Percentiles rank a stretch among this genome's conserved stretches.
These are phyloP conservation scores for Noctilio leporinus DNA, from an alignment of 2,113 vertebrate genomes.

Conservation along the genomic window DNA sequence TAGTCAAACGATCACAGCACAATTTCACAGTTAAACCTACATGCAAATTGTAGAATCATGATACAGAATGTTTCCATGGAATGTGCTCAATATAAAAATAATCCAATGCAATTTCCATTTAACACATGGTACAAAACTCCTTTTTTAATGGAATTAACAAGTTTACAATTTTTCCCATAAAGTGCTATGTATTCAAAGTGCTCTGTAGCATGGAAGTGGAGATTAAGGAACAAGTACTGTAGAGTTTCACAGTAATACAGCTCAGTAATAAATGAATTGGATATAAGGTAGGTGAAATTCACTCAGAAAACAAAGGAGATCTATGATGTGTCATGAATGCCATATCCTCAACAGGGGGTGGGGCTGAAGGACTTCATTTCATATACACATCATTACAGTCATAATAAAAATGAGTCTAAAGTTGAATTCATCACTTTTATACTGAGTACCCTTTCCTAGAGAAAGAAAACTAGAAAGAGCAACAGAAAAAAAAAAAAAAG, in stretches of 20 bases:
- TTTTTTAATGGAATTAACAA: constrained; percentile 38
- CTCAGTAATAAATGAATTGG: not conserved
- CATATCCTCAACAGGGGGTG: not conserved
- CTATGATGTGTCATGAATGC: not conserved
- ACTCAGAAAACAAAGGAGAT: not conserved
- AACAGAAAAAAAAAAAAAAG: not conserved
- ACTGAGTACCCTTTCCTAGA: not conserved
- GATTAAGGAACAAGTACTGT: not conserved
- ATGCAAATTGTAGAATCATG: constrained; percentile 34
- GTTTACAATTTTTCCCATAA: constrained; percentile 1
- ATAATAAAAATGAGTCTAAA: not conserved
- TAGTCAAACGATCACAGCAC: constrained; percentile 50
- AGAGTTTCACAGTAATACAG: not conserved
- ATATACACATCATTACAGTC: not conserved
- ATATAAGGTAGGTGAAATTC: not conserved
- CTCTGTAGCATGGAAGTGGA: not conserved
- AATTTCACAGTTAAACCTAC: constrained; percentile 59
- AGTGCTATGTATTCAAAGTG: constrained; percentile 22
- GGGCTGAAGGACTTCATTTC: not conserved
- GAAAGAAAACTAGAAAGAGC: not conserved
- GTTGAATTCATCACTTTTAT: not conserved
- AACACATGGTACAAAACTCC: constrained; percentile 39
- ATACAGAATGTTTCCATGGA: constrained; percentile 17
- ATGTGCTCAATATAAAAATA: constrained; percentile 62
- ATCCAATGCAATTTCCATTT: constrained; percentile 51